A percentile compares a stretch with the other conserved stretches of the same genome.
These are phyloP conservation scores for Pipra filicauda DNA, from an alignment of 2,113 vertebrate species.

Conservation along the genomic window DNA sequence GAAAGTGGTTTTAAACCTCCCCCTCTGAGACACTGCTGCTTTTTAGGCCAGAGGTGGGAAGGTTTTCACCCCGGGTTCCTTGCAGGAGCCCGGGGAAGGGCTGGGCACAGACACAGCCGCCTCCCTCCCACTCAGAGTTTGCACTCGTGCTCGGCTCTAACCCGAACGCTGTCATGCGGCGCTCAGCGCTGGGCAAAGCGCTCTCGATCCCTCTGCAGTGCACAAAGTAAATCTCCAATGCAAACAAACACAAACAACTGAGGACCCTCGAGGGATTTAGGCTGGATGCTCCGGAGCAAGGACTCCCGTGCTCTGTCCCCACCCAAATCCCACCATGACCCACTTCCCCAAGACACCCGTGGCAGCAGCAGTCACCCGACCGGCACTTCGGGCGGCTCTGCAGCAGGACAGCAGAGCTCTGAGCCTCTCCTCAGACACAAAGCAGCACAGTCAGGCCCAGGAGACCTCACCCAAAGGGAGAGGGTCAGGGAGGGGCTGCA, in stretches of 20 bases:
- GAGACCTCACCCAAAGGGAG: background rate
- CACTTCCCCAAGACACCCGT: background rate
- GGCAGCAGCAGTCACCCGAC: fast-evolving
- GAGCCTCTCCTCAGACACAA: background rate
- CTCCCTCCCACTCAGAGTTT: background rate
- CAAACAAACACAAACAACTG: background rate
- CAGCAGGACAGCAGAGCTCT: background rate
- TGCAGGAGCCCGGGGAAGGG: background rate
- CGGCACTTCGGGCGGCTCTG: fast-evolving
- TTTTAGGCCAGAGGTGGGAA: background rate
- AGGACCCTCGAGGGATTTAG: background rate
- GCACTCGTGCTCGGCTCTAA: background rate
- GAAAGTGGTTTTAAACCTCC: background rate
- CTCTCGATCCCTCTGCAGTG: fast-evolving
- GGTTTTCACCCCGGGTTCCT: background rate
- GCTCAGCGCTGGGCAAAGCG: fast-evolving
- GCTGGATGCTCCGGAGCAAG: background rate
- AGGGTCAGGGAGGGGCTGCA: slow-evolving; percentile 11
- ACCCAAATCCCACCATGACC: fast-evolving
- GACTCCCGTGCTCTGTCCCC: background rate
- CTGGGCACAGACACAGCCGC: background rate
- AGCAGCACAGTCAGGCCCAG: background rate
- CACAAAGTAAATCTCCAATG: background rate
- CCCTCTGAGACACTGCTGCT: background rate
- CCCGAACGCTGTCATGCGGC: fast-evolving